phyloP scores from a whole-genome alignment of 2,797 vertebrate genomes.

The Coendou prehensilis region DNA sequence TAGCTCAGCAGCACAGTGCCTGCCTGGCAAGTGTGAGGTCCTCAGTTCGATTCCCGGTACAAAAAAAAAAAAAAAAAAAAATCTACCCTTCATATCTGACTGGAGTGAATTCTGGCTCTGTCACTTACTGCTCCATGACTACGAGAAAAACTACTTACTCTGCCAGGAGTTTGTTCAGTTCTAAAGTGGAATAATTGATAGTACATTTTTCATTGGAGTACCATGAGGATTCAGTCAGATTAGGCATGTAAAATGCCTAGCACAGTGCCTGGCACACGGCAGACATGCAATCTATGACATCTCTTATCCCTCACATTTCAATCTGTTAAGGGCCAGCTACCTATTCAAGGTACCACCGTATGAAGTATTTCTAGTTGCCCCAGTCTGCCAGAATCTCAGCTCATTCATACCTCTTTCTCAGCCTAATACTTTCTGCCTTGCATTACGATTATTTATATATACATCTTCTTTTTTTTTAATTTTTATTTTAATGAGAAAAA shows the following conservation, averaged over 20 bases:
- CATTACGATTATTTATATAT: constrained; percentile 15
- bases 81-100: neutral
- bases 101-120: neutral
- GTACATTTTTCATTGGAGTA: neutral
- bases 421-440: neutral
- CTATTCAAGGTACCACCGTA: neutral
- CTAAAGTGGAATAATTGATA: neutral
- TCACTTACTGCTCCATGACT: neutral
- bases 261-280: neutral
- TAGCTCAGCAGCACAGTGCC: no score
- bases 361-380: neutral
- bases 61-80: no score
- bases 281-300: neutral
- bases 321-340: neutral
- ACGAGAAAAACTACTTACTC: constrained; percentile 44
- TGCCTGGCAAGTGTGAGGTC: no score
- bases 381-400: neutral
- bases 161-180: neutral
- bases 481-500: no score
- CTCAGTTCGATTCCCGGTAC: no score
- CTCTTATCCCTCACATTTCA: neutral
- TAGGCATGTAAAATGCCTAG: constrained; percentile 22
- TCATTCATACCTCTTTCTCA: constrained; percentile 17
- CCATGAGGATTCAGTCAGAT: neutral
- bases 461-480: no score